These are phyloP conservation scores for Drosophila kohkoa DNA, from an alignment of 1,140 invertebrate genomes.

Conservation along the genomic window DNA sequence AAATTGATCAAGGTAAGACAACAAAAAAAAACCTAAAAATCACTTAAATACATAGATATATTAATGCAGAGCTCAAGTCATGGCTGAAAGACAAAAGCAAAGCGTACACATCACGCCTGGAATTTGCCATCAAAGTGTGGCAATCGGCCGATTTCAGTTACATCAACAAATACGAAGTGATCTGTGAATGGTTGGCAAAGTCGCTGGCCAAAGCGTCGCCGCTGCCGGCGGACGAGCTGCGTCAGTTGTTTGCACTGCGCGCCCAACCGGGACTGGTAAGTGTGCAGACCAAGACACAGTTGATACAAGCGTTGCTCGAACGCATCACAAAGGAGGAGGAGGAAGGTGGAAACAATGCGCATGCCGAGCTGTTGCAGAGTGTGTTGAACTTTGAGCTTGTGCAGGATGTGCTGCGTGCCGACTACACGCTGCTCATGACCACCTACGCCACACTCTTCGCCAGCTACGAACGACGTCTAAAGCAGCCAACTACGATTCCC, in stretches of 20 bases:
- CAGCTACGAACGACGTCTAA: constrained; percentile 48
- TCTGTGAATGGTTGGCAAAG: constrained; percentile 64
- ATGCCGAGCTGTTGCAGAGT: constrained; percentile 39
- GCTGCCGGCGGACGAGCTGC: constrained; percentile 47
- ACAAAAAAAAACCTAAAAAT: not conserved
- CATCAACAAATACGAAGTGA: constrained; percentile 70
- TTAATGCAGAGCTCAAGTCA: constrained; percentile 57
- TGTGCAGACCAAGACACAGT: constrained; percentile 35
- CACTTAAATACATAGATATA: not conserved
- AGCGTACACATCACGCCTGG: constrained; percentile 56
- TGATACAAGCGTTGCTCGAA: constrained; percentile 37
- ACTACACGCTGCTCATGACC: constrained; percentile 46
- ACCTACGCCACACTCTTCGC: constrained; percentile 55
- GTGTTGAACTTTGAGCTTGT: constrained; percentile 63
- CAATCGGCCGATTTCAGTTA: constrained; percentile 76
- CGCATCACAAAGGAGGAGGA: not conserved
- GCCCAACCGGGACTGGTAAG: constrained; percentile 66
- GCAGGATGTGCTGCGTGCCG: constrained; percentile 65
- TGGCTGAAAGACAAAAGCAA: constrained; percentile 64
- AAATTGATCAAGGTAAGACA: constrained; percentile 62
- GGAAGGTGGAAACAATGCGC: not conserved
- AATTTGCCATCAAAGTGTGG: constrained; percentile 77
- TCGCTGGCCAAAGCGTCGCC: constrained; percentile 2
- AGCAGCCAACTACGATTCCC: not conserved
- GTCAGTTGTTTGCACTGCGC: constrained; percentile 57